Evolutionary conservation across 2,113 vertebrate species (phyloP), one percentile per base, ranked within the genome.

Genomic region (Zosterops borbonicus): DNA sequence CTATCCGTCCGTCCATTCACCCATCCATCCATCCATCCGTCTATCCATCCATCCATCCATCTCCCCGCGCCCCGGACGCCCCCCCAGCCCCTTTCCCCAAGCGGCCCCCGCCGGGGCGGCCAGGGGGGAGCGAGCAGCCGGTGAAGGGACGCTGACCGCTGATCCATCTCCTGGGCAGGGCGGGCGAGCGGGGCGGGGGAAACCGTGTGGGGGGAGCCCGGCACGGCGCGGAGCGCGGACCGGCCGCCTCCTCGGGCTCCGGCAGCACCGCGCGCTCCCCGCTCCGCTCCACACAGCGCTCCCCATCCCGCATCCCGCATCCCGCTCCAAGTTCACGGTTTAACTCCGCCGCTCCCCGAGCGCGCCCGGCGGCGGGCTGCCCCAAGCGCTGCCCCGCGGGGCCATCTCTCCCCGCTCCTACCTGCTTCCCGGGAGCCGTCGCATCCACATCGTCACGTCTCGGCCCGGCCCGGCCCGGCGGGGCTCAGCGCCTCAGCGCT

Each of bases 401-500:
- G 68, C 68, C 31, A 28, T 14, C 47, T 21, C 58, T 35, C 49
- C 14, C 65, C 77, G 50, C 27, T 78, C 98, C 97, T 97, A 98
- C 98, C 98, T 98, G 97, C 95, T 97, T 92, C 96, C 97, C 85
- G 96, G 94, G 83, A 97, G 97, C 98, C 96, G 96, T 96, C 96
- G 96, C 87, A 98, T 98, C 98, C 98, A 98, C 98, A 98, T 98
- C 95, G 96, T 98, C 97, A 97, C 97, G 98, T 64, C 62, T 86
- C 76, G 60, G 76, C 63, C 53, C 53, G 53, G 53, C 53, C 47
- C 73, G 58, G 83, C 77, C 56, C 74, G 58, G 83, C 78, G 29
- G 92, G 70, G 79, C 49, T 82, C 83, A 82, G 73, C 79, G 91
- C 91, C 85, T 83, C 91, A 83, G 85, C 91, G 70, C 85, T 88